Base-by-base conservation (phyloP, 1,140 invertebrate genomes). In the Dinoponera quadriceps region DNA sequence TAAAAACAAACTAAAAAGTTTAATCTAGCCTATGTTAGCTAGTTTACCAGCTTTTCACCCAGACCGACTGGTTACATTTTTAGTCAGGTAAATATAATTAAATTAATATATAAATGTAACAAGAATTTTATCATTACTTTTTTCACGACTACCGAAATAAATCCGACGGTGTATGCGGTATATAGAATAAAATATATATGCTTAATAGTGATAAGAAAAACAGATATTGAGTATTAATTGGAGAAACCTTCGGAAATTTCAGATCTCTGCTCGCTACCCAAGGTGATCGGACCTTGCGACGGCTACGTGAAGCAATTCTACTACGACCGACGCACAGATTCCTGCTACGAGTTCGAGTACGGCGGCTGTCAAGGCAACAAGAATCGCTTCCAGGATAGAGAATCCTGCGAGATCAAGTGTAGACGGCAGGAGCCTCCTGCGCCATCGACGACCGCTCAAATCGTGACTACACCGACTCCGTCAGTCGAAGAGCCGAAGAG, bases 231-330 rank as follows among this genome's bases (percentile, higher is more conserved):
- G 29, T 33, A 33, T 33, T 55, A 49, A 65, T 13, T 51, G 49
- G 51, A 25, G 60, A 66, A 54, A 54, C 66, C 7, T 54, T 38
- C 63, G 4, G 72, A 27, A 57, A 59, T 80, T 80, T 90, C 92
- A 96, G 96, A 98, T 92, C 92, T 96, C 0, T 98, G 98, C 93
- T 91, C 91, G 69, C 91, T 99, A 90, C 96, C 97, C 48, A 94
- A 95, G 88, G 94, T 97, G 68, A 89, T 96, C n/a, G 97, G 97
- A 3, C 96, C 97, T 0, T 98, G 98, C 92, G 95, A 95, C 48
- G 95, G 95, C 3, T 95, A 95, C 44, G 95, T 96, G 22, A 93
- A 93, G 0, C 96, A 96, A 82, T 98, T 96, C 94, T 98, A 96
- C 91, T 98, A 96, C 89, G 97, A 98, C 74, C 89, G 91, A 14